Conservation (phyloP, 2,888 invertebrate genomes). For the Acanthosepion lycidas region DNA sequence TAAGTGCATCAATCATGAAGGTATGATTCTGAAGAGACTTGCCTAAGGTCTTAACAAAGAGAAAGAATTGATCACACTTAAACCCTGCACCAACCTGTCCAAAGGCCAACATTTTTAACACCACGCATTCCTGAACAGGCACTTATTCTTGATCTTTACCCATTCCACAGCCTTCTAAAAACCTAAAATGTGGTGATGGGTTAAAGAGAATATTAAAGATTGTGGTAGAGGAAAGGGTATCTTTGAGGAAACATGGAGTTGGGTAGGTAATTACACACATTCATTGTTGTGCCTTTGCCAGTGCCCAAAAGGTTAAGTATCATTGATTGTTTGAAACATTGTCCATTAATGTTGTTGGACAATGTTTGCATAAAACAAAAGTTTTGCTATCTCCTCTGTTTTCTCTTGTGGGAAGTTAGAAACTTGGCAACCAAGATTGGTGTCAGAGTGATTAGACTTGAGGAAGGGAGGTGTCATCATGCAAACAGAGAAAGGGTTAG, state of each 20-base stretch:
- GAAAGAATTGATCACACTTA: not conserved
- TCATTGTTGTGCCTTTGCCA: not conserved
- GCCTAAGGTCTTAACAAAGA: conserved; percentile 20
- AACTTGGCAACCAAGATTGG: not conserved
- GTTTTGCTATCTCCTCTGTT: not conserved
- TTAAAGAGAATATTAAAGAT: not conserved
- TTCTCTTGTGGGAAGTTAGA: not conserved
- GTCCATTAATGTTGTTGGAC: conserved; percentile 33
- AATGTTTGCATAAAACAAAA: not conserved
- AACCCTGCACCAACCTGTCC: not conserved
- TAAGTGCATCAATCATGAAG: not conserved
- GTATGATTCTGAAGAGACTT: not conserved
- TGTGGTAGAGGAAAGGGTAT: not conserved
- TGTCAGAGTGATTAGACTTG: not conserved
- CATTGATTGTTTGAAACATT: not conserved
- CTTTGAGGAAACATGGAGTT: not conserved
- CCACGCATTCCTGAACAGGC: not conserved
- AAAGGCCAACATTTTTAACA: not conserved
- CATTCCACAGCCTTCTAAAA: not conserved
- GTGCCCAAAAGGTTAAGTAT: not conserved
- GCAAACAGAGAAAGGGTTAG: not conserved
- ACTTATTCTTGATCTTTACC: not conserved
- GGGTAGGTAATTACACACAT: not conserved
- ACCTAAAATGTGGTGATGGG: too few relatives aligned
- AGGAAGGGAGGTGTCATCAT: not conserved